These are phyloP conservation scores for Thalassoma bifasciatum DNA, from an alignment of 2,113 vertebrate genomes.

Conservation along the genomic window DNA sequence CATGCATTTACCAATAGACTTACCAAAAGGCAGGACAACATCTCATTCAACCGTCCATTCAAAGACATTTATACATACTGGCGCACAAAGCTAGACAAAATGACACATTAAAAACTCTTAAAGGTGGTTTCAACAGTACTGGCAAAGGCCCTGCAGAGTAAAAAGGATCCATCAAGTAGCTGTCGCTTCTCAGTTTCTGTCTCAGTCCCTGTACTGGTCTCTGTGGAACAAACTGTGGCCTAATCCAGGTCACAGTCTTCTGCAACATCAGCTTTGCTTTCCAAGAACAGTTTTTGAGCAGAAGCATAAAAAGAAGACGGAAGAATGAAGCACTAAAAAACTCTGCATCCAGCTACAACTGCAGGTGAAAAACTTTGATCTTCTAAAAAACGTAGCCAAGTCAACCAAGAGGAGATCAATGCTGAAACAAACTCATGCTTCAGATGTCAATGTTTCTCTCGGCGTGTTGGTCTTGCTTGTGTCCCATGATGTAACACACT, in stretches of 20 bases:
- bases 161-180: constrained; percentile 19
- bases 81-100: constrained; percentile 1
- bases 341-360: constrained; percentile 25
- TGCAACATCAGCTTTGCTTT: constrained; percentile 16
- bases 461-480: constrained; percentile 22
- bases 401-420: background rate
- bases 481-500: constrained; percentile 23
- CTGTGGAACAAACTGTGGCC: constrained; percentile 5
- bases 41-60: background rate
- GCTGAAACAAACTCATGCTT: background rate
- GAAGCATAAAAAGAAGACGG: background rate
- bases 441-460: constrained; percentile 11
- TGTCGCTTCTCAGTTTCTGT: constrained; percentile 15
- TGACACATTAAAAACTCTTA: background rate
- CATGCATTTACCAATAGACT: background rate
- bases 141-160: background rate
- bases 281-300: background rate
- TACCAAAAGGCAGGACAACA: background rate
- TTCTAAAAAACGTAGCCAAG: constrained; percentile 1
- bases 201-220: constrained; percentile 17
- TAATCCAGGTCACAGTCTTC: constrained; percentile 18
- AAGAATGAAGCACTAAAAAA: background rate
- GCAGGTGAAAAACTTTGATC: constrained; percentile 21
- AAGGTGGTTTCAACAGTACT: constrained; percentile 8
- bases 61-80: background rate